Evolutionary conservation across 2,797 vertebrate genomes (phyloP).

Genomic region (Eulemur mongoz): DNA sequence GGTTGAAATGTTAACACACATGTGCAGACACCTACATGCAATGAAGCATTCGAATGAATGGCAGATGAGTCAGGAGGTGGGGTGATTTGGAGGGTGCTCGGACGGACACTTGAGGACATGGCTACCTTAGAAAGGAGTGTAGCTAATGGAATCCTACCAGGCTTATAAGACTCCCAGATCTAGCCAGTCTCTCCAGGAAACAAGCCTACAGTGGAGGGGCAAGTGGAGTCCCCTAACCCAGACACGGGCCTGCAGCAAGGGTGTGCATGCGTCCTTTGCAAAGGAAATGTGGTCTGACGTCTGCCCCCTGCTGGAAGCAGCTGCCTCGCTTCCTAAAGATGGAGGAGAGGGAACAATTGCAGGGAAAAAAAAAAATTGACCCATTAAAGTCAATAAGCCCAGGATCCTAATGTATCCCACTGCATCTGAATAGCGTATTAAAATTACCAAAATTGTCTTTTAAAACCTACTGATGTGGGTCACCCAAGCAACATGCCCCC

Average conservation of each 20-base stretch:
- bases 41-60: background rate
- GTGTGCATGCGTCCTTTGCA: background rate
- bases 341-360: background rate
- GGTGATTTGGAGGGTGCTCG: background rate
- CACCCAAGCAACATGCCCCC: slow-evolving; percentile 68
- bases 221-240: background rate
- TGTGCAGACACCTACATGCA: background rate
- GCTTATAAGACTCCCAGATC: background rate
- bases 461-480: slow-evolving; percentile 83
- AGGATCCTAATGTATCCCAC: slow-evolving; percentile 80
- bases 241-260: slow-evolving; percentile 15
- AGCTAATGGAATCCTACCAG: background rate
- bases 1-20: background rate
- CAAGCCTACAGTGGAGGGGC: background rate
- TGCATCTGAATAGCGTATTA: slow-evolving; percentile 82
- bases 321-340: slow-evolving; percentile 28
- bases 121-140: background rate
- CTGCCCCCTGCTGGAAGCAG: slow-evolving; percentile 82
- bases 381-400: slow-evolving; percentile 83
- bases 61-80: background rate
- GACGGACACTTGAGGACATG: background rate
- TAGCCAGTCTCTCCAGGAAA: background rate
- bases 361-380: slow-evolving; percentile 61
- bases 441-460: slow-evolving; percentile 81
- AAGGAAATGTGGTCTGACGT: slow-evolving; percentile 50